Percentiles rank a stretch among this genome's conserved stretches.
These are phyloP conservation scores for Apeira syringaria DNA, from an alignment of 2,888 invertebrate genomes.

Conservation along the genomic window DNA sequence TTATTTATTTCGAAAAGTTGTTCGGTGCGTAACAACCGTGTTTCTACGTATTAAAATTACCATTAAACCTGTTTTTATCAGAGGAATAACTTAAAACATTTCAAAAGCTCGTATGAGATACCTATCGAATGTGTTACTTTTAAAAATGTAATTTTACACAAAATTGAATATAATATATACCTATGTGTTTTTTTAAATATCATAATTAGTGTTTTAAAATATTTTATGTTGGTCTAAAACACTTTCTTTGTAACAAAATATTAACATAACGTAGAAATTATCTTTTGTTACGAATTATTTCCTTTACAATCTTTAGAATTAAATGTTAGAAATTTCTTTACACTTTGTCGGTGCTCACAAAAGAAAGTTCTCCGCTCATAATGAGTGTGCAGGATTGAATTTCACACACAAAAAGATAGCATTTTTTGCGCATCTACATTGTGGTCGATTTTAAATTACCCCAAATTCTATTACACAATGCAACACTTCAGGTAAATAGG, in stretches of 20 bases:
- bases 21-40: no score
- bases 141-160: no score
- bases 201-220: constrained; percentile 7
- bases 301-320: constrained; percentile 14
- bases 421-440: constrained; percentile 59
- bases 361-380: constrained; percentile 54
- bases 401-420: constrained; percentile 60
- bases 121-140: no score
- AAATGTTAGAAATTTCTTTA: constrained; percentile 41
- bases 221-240: constrained; percentile 15
- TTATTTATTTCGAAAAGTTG: constrained; percentile 12
- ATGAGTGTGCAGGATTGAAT: constrained; percentile 65
- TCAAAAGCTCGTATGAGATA: no score
- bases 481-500: constrained; percentile 73
- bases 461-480: constrained; percentile 53
- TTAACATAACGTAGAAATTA: no score
- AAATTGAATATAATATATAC: no score
- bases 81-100: background rate
- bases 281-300: no score
- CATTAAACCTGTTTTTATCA: background rate
- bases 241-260: constrained; percentile 33
- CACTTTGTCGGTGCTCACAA: constrained; percentile 59
- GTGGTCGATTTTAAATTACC: constrained; percentile 75
- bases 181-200: no score
- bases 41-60: background rate